These are phyloP conservation scores for Neria commutata DNA, from an alignment of 2,888 invertebrate genomes.

Conservation along the genomic window DNA sequence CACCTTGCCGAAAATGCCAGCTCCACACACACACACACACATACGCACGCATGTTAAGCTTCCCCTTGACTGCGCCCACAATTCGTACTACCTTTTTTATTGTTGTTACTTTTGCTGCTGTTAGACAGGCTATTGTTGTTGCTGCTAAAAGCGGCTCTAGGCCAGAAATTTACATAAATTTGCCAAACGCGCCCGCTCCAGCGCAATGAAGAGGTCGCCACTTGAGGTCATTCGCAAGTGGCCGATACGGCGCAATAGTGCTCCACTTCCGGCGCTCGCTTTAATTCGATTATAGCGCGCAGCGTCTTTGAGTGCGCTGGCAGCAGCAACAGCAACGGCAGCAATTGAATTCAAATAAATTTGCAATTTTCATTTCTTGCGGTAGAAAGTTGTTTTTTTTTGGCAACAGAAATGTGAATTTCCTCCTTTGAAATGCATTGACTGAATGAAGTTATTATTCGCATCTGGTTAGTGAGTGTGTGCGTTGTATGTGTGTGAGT, in stretches of 20 bases:
- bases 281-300: neutral
- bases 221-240: too few relatives aligned
- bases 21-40: too few relatives aligned
- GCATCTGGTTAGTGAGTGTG: neutral
- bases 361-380: neutral
- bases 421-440: neutral
- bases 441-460: neutral
- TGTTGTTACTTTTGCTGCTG: too few relatives aligned
- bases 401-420: neutral
- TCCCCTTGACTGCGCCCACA: too few relatives aligned
- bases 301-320: neutral
- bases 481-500: neutral
- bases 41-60: too few relatives aligned
- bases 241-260: too few relatives aligned
- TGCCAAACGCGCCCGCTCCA: neutral
- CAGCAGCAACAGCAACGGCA: neutral
- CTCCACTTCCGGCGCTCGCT: too few relatives aligned
- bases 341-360: conserved; percentile 10
- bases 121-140: too few relatives aligned
- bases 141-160: too few relatives aligned
- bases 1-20: too few relatives aligned
- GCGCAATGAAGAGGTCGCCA: too few relatives aligned
- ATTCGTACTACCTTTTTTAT: too few relatives aligned
- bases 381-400: neutral
- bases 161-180: conserved; percentile 1